These are phyloP conservation scores for Lepidochrysops patricia DNA, from an alignment of 2,888 invertebrate species.

Conservation along the genomic window DNA sequence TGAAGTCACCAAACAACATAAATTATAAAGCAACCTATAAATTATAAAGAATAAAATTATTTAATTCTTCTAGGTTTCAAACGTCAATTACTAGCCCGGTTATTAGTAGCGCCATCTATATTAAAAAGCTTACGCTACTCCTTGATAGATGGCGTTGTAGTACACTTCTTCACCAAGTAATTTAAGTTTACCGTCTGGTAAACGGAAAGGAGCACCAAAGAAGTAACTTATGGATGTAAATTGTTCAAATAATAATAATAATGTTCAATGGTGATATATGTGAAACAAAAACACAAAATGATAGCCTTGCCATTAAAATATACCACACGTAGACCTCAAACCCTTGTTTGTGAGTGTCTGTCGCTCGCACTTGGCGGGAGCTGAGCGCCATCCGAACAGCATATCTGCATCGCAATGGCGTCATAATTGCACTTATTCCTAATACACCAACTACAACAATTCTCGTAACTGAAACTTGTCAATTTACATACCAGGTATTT, in stretches of 20 bases:
- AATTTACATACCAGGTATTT: no score
- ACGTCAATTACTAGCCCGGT: background rate
- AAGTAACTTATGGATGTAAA: background rate
- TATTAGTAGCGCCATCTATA: background rate
- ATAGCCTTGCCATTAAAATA: conserved; percentile 62
- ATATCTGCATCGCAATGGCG: conserved; percentile 14
- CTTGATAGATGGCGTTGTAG: background rate
- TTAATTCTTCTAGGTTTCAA: no score
- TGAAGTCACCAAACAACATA: no score
- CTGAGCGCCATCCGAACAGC: conserved; percentile 37
- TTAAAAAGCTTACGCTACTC: background rate
- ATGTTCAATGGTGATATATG: conserved; percentile 7
- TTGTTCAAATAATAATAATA: no score
- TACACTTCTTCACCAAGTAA: background rate
- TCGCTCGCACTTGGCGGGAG: conserved; percentile 43
- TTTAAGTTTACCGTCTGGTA: background rate
- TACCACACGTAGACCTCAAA: conserved; percentile 54
- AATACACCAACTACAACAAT: background rate
- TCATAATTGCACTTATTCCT: conserved; percentile 12
- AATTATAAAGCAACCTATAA: background rate
- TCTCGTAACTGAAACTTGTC: background rate
- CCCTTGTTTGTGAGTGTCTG: conserved; percentile 62
- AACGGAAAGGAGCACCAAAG: background rate
- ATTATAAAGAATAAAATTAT: no score
- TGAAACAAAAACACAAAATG: conserved; percentile 24